Base-by-base conservation (phyloP, 2,888 invertebrate species). In the Sesia bembeciformis region DNA sequence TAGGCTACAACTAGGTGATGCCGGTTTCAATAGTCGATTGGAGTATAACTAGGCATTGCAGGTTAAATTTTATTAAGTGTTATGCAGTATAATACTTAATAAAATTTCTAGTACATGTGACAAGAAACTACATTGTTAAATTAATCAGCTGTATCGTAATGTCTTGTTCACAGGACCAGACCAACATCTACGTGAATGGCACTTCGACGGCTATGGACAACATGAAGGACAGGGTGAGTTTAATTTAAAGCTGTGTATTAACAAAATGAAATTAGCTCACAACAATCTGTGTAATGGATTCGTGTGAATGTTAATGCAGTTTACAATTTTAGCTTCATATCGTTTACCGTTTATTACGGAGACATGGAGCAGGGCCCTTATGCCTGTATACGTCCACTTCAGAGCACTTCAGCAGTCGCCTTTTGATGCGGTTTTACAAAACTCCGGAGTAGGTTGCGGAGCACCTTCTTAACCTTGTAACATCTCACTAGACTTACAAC, bases 181-280 rank as follows among this genome's bases (percentile, higher is more conserved):
- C 96, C 5, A 94, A 94, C 66, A 88, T 91, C 53, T 96, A 96
- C 72, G 94, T 96, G 6, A 96, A 95, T 73, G 95, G 94, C 55
- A 95, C 95, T 41, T 86, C 94, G 43, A 90, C 90, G 50, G 93
- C 94, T 1, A 94, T 97, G 93, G 93, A 93, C 68, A 93, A 91
- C 63, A 93, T 96, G 92, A 93, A 94, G 74, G 93, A 92, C 66
- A 95, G 95, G 83, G 93, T 93, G 75, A 70, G 67, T 69, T 63
- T 23, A 23, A 23, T 23, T 23, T 23, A 23, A 23, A 23, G 23
- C 23, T 23, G 1, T 23, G 23, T 23, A 23, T 23, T 23, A 23
- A 23, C 1, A 23, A 23, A 23, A 23, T n/a, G n/a, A 23, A 23
- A 23, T 23, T 23, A 23, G 23, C 23, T 2, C 23, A 23, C 23